phyloP scores from a whole-genome alignment of 2,888 invertebrate species.

The Scaptomyza cyrtandrae region DNA sequence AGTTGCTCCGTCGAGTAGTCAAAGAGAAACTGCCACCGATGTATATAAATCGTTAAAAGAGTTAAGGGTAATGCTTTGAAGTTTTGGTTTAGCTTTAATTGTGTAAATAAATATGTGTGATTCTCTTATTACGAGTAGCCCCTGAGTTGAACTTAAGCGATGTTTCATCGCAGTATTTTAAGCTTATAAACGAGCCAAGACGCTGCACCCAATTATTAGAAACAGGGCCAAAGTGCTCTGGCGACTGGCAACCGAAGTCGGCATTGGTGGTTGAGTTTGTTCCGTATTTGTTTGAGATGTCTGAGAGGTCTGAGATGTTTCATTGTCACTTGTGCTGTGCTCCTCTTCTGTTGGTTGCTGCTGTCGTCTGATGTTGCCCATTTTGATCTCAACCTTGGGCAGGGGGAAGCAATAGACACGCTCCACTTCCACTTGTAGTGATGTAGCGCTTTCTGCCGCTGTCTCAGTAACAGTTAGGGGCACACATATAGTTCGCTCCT shows the following conservation, averaged over 20 bases:
- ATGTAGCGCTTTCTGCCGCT: slow-evolving; percentile 55
- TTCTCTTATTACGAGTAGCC: slow-evolving; percentile 50
- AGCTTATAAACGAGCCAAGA: slow-evolving; percentile 21
- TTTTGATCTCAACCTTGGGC: slow-evolving; percentile 71
- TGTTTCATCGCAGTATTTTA: slow-evolving; percentile 26
- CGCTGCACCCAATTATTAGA: slow-evolving; percentile 32
- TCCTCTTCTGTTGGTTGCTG: slow-evolving; percentile 18
- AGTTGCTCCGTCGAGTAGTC: slow-evolving; percentile 46
- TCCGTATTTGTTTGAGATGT: slow-evolving; percentile 28
- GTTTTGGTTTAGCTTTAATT: slow-evolving; percentile 46
- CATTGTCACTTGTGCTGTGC: slow-evolving; percentile 21
- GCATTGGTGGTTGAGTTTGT: slow-evolving; percentile 9
- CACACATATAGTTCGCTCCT: slow-evolving; percentile 79
- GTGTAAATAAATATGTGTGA: slow-evolving; percentile 34
- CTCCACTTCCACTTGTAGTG: slow-evolving; percentile 69
- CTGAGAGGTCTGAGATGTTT: neutral
- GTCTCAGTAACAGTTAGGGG: slow-evolving; percentile 75
- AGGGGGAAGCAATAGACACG: slow-evolving; percentile 79
- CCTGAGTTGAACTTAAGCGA: slow-evolving; percentile 61
- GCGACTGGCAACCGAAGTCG: slow-evolving; percentile 18
- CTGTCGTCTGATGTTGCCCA: slow-evolving; percentile 39
- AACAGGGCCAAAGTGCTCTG: slow-evolving; percentile 13
- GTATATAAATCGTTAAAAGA: neutral
- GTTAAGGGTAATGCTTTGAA: neutral
- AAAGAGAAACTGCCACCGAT: slow-evolving; percentile 8